Percentiles rank a stretch among this genome's conserved stretches.
phyloP scores from a whole-genome alignment of 2,888 invertebrate species.

The Patella pellucida region DNA sequence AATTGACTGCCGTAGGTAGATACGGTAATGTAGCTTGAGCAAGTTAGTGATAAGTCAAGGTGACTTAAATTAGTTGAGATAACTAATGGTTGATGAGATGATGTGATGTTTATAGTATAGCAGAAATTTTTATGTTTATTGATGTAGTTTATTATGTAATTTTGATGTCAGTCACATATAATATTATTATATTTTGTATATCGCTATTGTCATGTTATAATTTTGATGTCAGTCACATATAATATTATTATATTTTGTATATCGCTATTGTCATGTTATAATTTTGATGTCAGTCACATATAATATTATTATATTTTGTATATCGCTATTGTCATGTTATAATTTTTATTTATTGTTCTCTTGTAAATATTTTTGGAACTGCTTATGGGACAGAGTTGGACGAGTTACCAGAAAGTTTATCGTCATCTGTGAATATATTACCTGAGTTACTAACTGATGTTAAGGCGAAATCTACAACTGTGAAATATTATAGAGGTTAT shows the following conservation, averaged over 20 bases:
- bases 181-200: no score
- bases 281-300: no score
- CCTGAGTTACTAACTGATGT: neutral
- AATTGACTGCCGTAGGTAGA: conserved; percentile 14
- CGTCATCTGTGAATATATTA: neutral
- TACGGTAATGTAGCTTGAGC: neutral
- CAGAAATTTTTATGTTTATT: neutral
- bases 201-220: no score
- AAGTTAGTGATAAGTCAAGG: neutral
- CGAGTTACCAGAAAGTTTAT: conserved; percentile 10
- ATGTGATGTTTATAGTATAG: neutral
- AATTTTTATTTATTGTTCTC: no score
- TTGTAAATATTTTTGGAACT: conserved; percentile 3
- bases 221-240: no score
- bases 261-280: no score
- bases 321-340: no score
- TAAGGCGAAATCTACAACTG: neutral
- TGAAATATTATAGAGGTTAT: neutral
- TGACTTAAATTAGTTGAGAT: neutral
- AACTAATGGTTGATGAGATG: neutral
- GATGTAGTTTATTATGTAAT: neutral
- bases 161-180: no score
- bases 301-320: no score
- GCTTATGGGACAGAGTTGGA: neutral
- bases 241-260: no score